Evolutionary conservation across 2,797 vertebrate species (phyloP), one percentile per base, ranked within the genome.

Genomic region (Spinibarbus caldwelli): DNA sequence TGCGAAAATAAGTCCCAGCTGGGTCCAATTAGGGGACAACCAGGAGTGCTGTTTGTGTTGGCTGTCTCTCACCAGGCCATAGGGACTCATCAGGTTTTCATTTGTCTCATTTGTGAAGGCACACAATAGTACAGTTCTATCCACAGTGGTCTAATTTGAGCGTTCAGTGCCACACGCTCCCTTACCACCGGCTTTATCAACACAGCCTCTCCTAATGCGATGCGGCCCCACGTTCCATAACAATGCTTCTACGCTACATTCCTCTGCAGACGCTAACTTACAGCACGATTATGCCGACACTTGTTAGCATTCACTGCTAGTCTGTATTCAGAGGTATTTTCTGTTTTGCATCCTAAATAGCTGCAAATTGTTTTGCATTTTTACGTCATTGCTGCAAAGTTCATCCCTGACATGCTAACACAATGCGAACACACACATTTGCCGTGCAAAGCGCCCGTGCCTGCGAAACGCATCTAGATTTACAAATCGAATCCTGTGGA

Each of bases 1-100:
- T 88, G 85, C 66, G 85, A 89, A 88, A 90, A 87, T 88, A 85
- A 87, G 79, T 88, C 85, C 85, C 88, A 90, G 85, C 88, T 89
- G 88, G 85, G 88, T 86, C 89, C 85, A 90, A 90, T 90, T 89
- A 90, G 89, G 85, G 78, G 83, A 84, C 86, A 64, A 85, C 85
- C 88, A 89, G 83, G 75, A 87, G 86, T 83, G 41, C 79, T 83
- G 86, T 89, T 86, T 83, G 87, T 86, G 82, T 83, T 87, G 85
- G 84, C 87, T 82, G 88, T 87, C 78, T 89, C 88, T 85, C 88
- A 79, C 70, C 85, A 79, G 85, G 80, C 78, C 81, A 76, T 64
- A 80, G 86, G 84, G 85, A 88, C 88, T 90, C 88, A 86, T 89
- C 86, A 85, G 79, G 54, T 84, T 87, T 89, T 90, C 83, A 88